Conservation (phyloP, 2,888 invertebrate species). For the Didymodactylos carnosus region DNA sequence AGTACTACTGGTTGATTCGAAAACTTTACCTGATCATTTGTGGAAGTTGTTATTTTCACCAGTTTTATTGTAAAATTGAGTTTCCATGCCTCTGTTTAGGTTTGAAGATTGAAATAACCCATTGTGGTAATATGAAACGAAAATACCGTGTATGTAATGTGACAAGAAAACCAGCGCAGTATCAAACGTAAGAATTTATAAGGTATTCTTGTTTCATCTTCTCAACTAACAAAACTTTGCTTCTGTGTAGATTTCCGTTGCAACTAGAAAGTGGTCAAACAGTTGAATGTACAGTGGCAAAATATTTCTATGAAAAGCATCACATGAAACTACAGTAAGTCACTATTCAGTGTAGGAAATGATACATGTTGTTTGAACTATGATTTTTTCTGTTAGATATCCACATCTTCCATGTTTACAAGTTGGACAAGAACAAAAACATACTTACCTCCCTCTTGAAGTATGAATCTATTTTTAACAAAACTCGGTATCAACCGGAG, state of each 20-base stretch:
- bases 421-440: slow-evolving; percentile 99
- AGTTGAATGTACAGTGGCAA: slow-evolving; percentile 98
- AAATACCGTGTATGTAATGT: slow-evolving; percentile 99
- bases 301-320: slow-evolving; percentile 97
- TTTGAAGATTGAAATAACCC: slow-evolving; percentile 97
- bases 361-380: too few relatives aligned
- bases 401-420: slow-evolving; percentile 97
- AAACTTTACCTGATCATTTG: too few relatives aligned
- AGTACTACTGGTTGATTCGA: too few relatives aligned
- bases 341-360: too few relatives aligned
- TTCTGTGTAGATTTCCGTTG: slow-evolving; percentile 67
- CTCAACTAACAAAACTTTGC: background rate
- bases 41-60: too few relatives aligned
- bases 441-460: slow-evolving; percentile 93
- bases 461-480: slow-evolving; percentile 35
- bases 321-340: slow-evolving; percentile 93
- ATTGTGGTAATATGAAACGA: slow-evolving; percentile 92
- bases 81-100: background rate
- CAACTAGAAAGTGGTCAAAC: slow-evolving; percentile 97
- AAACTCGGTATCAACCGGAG: too few relatives aligned
- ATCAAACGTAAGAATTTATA: slow-evolving; percentile 65
- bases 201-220: accelerated
- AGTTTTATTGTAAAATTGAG: too few relatives aligned
- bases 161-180: slow-evolving; percentile 89
- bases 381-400: too few relatives aligned